Evolutionary conservation across 2,797 vertebrate genomes (phyloP).

Genomic region (Poecilia wingei): DNA sequence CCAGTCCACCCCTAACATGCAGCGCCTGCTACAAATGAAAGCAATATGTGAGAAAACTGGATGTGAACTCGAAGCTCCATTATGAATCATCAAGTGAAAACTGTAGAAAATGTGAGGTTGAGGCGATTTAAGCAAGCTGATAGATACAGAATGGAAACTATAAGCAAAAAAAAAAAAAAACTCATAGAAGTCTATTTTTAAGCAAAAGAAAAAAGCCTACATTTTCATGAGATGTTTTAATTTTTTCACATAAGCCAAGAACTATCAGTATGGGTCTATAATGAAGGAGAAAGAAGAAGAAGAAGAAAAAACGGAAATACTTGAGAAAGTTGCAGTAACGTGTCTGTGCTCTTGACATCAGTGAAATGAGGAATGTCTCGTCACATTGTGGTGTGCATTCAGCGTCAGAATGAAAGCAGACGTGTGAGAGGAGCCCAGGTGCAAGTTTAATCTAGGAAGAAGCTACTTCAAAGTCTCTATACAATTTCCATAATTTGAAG

Average conservation of each 20-base stretch:
- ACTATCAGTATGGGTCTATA: background rate
- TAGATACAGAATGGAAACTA: background rate
- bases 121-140: background rate
- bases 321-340: background rate
- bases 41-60: background rate
- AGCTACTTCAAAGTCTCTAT: slow-evolving; percentile 46
- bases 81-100: background rate
- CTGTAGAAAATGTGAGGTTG: background rate
- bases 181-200: background rate
- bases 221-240: background rate
- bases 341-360: slow-evolving; percentile 1
- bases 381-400: background rate
- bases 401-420: slow-evolving; percentile 3
- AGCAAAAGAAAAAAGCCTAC: background rate
- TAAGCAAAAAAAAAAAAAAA: background rate
- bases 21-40: background rate
- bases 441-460: slow-evolving; percentile 38
- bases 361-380: slow-evolving; percentile 9
- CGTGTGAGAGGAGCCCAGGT: slow-evolving; percentile 15
- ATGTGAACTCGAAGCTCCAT: background rate
- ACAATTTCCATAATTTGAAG: slow-evolving; percentile 33
- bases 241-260: background rate
- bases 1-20: background rate
- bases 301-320: background rate
- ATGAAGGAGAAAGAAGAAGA: background rate